These are phyloP conservation scores for Lasioglossum lativentre DNA, from an alignment of 2,888 invertebrate species.

Conservation along the genomic window DNA sequence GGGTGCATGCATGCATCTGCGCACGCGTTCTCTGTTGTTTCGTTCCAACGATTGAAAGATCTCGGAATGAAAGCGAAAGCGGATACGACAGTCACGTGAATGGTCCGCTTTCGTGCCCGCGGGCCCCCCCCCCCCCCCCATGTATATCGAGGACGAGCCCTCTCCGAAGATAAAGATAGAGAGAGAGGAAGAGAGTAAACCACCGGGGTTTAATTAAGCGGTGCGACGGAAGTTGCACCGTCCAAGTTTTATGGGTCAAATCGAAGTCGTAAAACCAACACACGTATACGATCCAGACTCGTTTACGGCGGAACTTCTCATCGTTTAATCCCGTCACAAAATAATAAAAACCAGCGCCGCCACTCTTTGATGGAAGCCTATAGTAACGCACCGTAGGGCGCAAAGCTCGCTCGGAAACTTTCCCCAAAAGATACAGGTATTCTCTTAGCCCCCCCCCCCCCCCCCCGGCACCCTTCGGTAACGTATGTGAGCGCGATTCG, in stretches of 20 bases:
- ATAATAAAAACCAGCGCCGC: constrained; percentile 20
- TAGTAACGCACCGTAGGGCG: neutral
- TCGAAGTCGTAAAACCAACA: constrained; percentile 28
- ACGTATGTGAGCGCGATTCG: constrained; percentile 53
- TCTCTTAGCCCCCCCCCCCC: too few species aligned
- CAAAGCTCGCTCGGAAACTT: neutral
- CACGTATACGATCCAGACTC: neutral
- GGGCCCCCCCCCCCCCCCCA: too few species aligned
- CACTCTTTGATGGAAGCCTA: constrained; percentile 20
- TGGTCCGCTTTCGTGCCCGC: neutral
- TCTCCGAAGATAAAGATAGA: neutral
- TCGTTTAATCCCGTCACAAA: neutral
- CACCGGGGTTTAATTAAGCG: constrained; percentile 19
- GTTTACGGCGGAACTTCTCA: neutral
- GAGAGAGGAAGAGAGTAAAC: neutral
- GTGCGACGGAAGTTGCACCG: neutral
- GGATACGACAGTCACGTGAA: neutral
- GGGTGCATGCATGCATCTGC: neutral
- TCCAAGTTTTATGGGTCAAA: constrained; percentile 22
- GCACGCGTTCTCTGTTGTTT: constrained; percentile 9
- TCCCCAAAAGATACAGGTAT: constrained; percentile 45
- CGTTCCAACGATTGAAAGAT: constrained; percentile 56
- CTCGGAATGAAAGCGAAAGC: constrained; percentile 41
- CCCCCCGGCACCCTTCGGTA: too few species aligned
- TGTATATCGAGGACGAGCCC: neutral